Conservation (phyloP, 2,113 vertebrate genomes). For the Rostratula benghalensis region DNA sequence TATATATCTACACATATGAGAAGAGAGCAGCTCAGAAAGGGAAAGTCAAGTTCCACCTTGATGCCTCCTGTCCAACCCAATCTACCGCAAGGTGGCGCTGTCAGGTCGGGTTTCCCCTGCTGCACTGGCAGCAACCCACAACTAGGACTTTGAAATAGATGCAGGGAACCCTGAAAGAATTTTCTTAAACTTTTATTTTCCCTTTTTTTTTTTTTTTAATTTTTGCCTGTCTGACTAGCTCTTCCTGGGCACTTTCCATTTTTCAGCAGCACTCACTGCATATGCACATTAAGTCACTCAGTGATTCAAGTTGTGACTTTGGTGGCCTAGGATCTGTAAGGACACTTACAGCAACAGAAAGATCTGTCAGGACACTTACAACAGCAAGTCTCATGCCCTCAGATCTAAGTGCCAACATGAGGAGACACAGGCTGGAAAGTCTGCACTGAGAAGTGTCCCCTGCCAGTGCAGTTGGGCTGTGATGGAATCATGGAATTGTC, state of each 20-base stretch:
- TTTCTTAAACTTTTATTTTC: neutral
- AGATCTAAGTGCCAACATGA: neutral
- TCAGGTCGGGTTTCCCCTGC: neutral
- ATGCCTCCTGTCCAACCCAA: neutral
- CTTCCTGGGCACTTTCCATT: neutral
- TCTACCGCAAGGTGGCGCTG: conserved; percentile 25
- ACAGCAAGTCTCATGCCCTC: neutral
- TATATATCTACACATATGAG: neutral
- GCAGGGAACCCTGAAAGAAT: neutral
- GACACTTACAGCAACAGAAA: no score
- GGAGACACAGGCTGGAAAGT: neutral
- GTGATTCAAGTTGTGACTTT: rapidly evolving
- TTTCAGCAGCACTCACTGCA: neutral
- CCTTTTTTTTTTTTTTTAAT: no score
- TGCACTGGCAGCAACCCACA: rapidly evolving
- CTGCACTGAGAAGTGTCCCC: neutral
- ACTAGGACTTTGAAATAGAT: neutral
- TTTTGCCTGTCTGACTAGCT: neutral
- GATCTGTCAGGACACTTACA: neutral
- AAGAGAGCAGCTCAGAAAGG: neutral
- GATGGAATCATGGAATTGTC: no score
- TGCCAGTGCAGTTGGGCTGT: neutral
- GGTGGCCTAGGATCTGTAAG: neutral
- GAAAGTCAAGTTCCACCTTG: neutral
- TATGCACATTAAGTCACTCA: neutral